Evolutionary conservation across 2,888 invertebrate genomes (phyloP).

Genomic region (Rhaphigaster nebulosa): DNA sequence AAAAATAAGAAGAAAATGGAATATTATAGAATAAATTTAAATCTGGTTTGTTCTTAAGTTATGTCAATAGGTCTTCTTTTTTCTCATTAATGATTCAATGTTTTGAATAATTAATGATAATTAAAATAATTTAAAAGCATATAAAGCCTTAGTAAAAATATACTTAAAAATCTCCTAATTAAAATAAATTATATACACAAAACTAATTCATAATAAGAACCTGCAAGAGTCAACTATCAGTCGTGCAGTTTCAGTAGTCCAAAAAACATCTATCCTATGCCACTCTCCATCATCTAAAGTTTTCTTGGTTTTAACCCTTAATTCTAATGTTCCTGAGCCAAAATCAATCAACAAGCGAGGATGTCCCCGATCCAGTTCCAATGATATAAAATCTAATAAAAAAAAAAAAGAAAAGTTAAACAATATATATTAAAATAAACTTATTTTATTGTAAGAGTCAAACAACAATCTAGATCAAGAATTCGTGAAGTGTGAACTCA

Average conservation of each 20-base stretch:
- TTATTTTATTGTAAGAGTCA: neutral
- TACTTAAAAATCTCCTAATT: neutral
- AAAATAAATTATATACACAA: neutral
- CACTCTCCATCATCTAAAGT: constrained; percentile 96
- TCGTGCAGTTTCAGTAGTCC: constrained; percentile 92
- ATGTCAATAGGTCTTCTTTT: neutral
- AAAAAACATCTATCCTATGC: constrained; percentile 96
- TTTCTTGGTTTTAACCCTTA: constrained; percentile 87
- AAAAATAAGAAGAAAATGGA: neutral
- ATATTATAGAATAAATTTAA: neutral
- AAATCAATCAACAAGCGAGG: constrained; percentile 93
- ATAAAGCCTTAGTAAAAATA: neutral
- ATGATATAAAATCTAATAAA: constrained; percentile 86
- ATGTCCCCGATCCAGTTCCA: constrained; percentile 92
- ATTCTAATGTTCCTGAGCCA: constrained; percentile 92
- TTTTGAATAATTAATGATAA: no score
- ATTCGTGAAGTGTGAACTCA: neutral
- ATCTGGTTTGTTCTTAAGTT: neutral
- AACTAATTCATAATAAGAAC: neutral
- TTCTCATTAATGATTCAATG: no score
- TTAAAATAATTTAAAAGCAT: no score
- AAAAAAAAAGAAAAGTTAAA: neutral
- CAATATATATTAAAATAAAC: neutral
- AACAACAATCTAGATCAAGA: neutral
- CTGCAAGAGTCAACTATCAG: constrained; percentile 95